Evolutionary conservation across 2,888 invertebrate genomes (phyloP).

Genomic region (Drosophila prolongata): DNA sequence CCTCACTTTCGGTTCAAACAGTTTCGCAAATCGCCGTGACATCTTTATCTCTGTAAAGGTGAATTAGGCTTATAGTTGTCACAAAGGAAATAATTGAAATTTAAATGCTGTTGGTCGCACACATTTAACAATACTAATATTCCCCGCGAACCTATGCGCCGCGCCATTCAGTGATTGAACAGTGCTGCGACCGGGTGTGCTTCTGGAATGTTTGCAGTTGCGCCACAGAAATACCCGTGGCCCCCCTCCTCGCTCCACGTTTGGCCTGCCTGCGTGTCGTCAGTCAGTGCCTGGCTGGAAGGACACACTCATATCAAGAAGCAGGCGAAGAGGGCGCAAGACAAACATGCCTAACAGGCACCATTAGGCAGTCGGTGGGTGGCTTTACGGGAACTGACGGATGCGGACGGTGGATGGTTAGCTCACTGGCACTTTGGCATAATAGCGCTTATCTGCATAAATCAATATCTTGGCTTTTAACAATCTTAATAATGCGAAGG

Average conservation of each 20-base stretch:
- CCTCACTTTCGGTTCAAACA: conserved; percentile 1
- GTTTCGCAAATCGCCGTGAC: background rate
- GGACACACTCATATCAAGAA: background rate
- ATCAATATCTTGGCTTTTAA: conserved; percentile 80
- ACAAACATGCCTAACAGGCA: conserved; percentile 49
- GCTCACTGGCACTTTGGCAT: conserved; percentile 62
- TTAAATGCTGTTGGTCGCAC: conserved; percentile 42
- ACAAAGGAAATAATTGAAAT: conserved; percentile 50
- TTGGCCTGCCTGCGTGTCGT: conserved; percentile 30
- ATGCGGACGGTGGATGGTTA: conserved; percentile 27
- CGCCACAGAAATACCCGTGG: background rate
- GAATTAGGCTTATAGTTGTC: conserved; percentile 48
- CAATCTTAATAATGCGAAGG: conserved; percentile 66
- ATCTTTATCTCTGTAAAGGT: conserved; percentile 21
- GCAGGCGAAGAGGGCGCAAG: conserved; percentile 8
- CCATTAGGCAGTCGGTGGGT: conserved; percentile 49
- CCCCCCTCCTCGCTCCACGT: no score
- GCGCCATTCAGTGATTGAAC: background rate
- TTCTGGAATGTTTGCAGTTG: conserved; percentile 16
- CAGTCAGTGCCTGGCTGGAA: conserved; percentile 17
- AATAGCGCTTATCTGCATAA: conserved; percentile 82
- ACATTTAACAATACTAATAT: background rate
- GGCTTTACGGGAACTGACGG: no score
- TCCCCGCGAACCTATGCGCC: no score
- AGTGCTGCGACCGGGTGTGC: background rate